Evolutionary conservation across 2,888 invertebrate species (phyloP).

Genomic region (Cetonia aurata): DNA sequence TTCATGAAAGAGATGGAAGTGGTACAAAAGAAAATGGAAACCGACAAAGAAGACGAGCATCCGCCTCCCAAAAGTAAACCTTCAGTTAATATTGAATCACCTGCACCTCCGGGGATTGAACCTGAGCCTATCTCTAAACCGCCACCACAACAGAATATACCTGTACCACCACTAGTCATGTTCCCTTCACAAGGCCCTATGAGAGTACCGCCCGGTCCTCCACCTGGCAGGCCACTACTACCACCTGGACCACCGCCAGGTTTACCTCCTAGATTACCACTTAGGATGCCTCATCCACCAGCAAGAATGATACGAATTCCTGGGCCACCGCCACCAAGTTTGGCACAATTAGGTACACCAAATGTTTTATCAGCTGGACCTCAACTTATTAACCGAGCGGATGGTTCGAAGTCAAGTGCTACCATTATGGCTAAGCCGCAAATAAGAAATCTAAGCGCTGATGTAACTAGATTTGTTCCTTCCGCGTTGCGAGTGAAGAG

Average conservation of each 20-base stretch:
- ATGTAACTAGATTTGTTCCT: slow-evolving; percentile 95
- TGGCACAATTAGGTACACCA: slow-evolving; percentile 66
- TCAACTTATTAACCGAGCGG: slow-evolving; percentile 82
- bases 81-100: slow-evolving; percentile 55
- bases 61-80: slow-evolving; percentile 42
- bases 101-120: slow-evolving; percentile 61
- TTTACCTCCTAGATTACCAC: slow-evolving; percentile 72
- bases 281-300: slow-evolving; percentile 70
- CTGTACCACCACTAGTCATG: slow-evolving; percentile 65
- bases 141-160: slow-evolving; percentile 64
- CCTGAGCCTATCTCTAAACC: slow-evolving; percentile 56
- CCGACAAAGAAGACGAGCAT: slow-evolving; percentile 51
- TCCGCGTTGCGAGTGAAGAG: slow-evolving; percentile 92
- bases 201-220: slow-evolving; percentile 71
- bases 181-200: slow-evolving; percentile 64
- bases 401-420: slow-evolving; percentile 70
- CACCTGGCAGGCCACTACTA: slow-evolving; percentile 68
- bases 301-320: slow-evolving; percentile 63
- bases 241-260: slow-evolving; percentile 75
- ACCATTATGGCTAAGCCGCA: slow-evolving; percentile 98
- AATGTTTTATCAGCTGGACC: slow-evolving; percentile 87
- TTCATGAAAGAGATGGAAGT: slow-evolving; percentile 95
- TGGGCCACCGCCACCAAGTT: slow-evolving; percentile 45
- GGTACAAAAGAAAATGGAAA: slow-evolving; percentile 80
- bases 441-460: slow-evolving; percentile 92